Evolutionary conservation across 2,888 invertebrate species (phyloP), one percentile per base, ranked within the genome.

Genomic region (Stenodema calcarata): DNA sequence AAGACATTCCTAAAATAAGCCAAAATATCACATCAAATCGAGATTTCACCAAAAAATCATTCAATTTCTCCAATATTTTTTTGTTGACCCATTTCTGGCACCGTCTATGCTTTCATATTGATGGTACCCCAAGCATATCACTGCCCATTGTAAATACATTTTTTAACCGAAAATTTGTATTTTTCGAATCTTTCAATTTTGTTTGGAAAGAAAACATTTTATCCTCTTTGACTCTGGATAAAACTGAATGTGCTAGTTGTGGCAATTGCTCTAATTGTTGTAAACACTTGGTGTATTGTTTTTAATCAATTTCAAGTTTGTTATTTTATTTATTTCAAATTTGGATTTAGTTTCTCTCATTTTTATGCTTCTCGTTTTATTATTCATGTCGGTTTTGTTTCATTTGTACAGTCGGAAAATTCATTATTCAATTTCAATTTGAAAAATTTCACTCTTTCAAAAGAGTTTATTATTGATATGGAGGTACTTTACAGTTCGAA

Each of bases 181-280:
- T 75, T 69, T 14, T 23, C 6, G 18, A 28, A 75, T 30, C 2
- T 62, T 62, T 62, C 23, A 23, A 23, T 62, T 62, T 62, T 23
- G 12, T 23, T 62, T 62, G 62, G 62, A 23, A 62, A 62, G 62
- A 62, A 23, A 62, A 62, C 62, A 62, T 78, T 44, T 47, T 78
- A 78, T 44, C 27, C 28, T 18, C 78, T 44, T 78, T 78, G 42
- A 42, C 44, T 78, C 23, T 44, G 42, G 78, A 44, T 41, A 44
- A 83, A 76, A 42, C n/a, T 88, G 86, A 54, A 88, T 88, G 87
- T 88, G 87, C 87, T 88, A 79, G 79, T 79, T 88, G 87, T 88
- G 73, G 84, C 87, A 83, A 80, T 80, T 80, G 80, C 54, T 62
- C 62, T 82, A 84, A 69, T 69, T 69, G 82, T 69, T 82, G 82